Evolutionary conservation across 2,888 invertebrate species (phyloP).

Genomic region (Lordiphosa andalusiaca): DNA sequence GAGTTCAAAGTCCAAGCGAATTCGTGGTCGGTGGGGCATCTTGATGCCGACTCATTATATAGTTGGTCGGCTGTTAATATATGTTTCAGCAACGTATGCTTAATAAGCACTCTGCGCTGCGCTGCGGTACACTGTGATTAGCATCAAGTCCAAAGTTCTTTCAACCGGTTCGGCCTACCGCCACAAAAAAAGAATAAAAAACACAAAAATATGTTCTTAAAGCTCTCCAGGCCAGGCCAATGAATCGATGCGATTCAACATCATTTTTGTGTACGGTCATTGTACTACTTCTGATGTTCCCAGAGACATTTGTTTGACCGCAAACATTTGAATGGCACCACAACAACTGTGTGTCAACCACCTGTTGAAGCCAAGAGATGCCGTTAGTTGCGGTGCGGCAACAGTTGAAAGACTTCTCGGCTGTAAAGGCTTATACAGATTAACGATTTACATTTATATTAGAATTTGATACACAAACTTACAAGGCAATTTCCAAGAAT

Average conservation of each 20-base stretch:
- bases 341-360: slow-evolving; percentile 27
- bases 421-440: neutral
- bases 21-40: slow-evolving; percentile 23
- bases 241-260: slow-evolving; percentile 24
- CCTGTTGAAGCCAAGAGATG: slow-evolving; percentile 47
- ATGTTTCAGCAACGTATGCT: slow-evolving; percentile 52
- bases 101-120: slow-evolving; percentile 59
- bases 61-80: slow-evolving; percentile 28
- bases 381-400: slow-evolving; percentile 25
- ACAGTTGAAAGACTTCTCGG: slow-evolving; percentile 13
- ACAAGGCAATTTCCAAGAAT: neutral
- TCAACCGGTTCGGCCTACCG: slow-evolving; percentile 56
- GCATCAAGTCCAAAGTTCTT: slow-evolving; percentile 44
- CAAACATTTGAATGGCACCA: slow-evolving; percentile 55
- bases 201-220: slow-evolving; percentile 18
- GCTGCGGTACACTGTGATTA: slow-evolving; percentile 40
- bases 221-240: neutral
- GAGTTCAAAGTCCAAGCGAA: slow-evolving; percentile 62
- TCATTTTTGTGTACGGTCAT: slow-evolving; percentile 46
- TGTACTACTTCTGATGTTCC: slow-evolving; percentile 32
- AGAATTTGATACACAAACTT: slow-evolving; percentile 1
- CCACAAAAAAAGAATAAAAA: no score
- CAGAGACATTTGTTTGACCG: slow-evolving; percentile 50
- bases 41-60: slow-evolving; percentile 6
- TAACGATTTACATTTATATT: slow-evolving; percentile 12